These are phyloP conservation scores for Cyprinodon tularosa DNA, from an alignment of 2,113 vertebrate species.

Conservation along the genomic window DNA sequence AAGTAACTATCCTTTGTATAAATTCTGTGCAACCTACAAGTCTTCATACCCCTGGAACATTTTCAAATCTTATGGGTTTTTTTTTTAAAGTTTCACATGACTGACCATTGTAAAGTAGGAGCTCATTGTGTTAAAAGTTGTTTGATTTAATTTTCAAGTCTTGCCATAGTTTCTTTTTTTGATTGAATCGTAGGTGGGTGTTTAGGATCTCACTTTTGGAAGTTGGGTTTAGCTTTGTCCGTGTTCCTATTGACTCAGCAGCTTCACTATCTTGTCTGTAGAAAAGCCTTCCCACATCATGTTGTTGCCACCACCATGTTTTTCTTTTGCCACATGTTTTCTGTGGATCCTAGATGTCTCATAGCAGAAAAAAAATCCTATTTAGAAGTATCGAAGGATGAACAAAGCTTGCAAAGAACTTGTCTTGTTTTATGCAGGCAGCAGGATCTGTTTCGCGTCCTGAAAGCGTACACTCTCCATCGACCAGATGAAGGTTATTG, in stretches of 20 bases:
- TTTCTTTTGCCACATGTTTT: background rate
- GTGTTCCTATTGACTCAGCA: background rate
- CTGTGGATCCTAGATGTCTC: background rate
- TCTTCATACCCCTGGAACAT: no score
- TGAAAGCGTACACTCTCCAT: constrained; percentile 94
- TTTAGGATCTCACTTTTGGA: background rate
- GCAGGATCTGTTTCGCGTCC: constrained; percentile 92
- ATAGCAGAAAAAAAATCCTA: no score
- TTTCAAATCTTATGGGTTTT: no score
- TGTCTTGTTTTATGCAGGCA: constrained; percentile 78
- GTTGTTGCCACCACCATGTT: background rate
- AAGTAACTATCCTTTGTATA: constrained; percentile 19
- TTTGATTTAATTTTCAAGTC: background rate
- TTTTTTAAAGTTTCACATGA: background rate
- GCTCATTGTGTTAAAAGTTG: no score
- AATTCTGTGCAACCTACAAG: background rate
- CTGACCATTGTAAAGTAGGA: background rate
- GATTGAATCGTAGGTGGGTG: background rate
- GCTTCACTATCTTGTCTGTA: background rate
- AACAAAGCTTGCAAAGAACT: background rate
- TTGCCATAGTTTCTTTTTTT: background rate
- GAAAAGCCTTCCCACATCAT: background rate
- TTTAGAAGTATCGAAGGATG: background rate
- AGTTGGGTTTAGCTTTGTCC: background rate
- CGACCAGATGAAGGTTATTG: constrained; percentile 97